Conservation (phyloP, 2,888 invertebrate species). For the Resseliella maxima region DNA sequence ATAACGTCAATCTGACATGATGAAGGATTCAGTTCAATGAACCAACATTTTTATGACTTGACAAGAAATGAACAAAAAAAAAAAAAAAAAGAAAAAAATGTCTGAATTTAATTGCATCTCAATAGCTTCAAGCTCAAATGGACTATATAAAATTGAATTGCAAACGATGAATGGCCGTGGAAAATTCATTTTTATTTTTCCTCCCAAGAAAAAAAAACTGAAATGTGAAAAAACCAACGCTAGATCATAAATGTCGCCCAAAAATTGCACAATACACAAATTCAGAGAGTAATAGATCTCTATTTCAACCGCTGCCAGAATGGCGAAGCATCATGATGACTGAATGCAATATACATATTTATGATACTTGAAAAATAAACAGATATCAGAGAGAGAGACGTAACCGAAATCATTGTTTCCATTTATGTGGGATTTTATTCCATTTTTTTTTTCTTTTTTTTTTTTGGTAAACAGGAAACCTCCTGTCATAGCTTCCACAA, state of each 20-base stretch:
- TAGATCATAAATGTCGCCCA: background rate
- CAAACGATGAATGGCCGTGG: background rate
- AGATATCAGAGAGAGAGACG: background rate
- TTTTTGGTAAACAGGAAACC: background rate
- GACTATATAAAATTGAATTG: background rate
- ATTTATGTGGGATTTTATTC: background rate
- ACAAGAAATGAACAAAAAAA: background rate
- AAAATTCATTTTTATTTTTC: background rate
- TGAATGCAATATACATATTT: background rate
- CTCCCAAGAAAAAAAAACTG: no score
- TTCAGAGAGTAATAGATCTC: background rate
- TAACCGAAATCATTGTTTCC: background rate
- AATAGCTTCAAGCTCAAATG: background rate
- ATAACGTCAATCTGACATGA: background rate
- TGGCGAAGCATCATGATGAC: no score
- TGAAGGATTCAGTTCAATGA: background rate
- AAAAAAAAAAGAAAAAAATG: background rate
- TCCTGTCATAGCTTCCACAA: constrained; percentile 23
- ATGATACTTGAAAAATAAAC: constrained; percentile 5
- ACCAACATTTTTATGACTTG: background rate
- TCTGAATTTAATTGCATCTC: constrained; percentile 23
- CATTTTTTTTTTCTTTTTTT: background rate
- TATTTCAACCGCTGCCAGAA: background rate
- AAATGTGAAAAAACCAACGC: background rate
- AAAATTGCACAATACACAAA: background rate